A percentile compares a stretch with the other conserved stretches of the same genome.
Conservation (phyloP, 2,113 vertebrate genomes). For the Caretta caretta region DNA sequence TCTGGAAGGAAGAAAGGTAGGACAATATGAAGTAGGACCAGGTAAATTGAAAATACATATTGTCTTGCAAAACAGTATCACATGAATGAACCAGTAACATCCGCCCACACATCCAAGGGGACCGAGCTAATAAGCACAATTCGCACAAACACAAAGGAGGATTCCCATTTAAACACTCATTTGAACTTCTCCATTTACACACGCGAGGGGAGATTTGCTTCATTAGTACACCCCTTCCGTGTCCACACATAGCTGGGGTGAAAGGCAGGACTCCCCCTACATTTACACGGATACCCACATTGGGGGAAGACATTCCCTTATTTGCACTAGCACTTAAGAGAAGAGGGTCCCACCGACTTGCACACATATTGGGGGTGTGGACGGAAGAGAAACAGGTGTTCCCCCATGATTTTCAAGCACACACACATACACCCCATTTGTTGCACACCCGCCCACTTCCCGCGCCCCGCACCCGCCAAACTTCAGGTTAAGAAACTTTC, state of each 20-base stretch:
- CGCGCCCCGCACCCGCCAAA: background rate
- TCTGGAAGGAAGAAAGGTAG: background rate
- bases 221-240: background rate
- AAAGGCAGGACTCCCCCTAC: background rate
- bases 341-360: background rate
- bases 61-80: background rate
- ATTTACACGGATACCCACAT: background rate
- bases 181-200: background rate
- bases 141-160: background rate
- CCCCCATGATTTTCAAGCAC: no score
- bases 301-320: background rate
- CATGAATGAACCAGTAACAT: background rate
- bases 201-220: background rate
- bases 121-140: background rate
- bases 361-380: background rate
- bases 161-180: background rate
- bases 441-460: background rate
- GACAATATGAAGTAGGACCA: background rate
- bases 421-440: background rate
- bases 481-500: background rate
- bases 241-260: background rate
- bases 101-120: background rate
- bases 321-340: background rate
- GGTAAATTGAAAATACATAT: background rate
- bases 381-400: background rate